Evolutionary conservation across 2,113 vertebrate species (phyloP).

Genomic region (rabbit (Oryctolagus cuniculus)): mOryCun1.1 NC_091453.1:4015001-4015500

Average conservation of each 20-base stretch:
- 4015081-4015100: conserved; percentile 52
- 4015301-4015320: conserved; percentile 25
- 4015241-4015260: neutral
- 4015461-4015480: conserved; percentile 3
- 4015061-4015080: conserved; percentile 47
- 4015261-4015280: conserved; percentile 54
- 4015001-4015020: neutral
- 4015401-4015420: neutral
- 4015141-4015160: conserved; percentile 37
- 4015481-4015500: neutral
- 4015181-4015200: conserved; percentile 49
- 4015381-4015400: neutral
- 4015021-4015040: neutral
- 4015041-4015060: conserved; percentile 30
- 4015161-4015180: neutral
- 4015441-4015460: neutral
- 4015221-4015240: neutral
- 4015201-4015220: conserved; percentile 39
- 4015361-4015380: neutral
- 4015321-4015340: neutral
- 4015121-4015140: conserved; percentile 11
- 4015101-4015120: neutral
- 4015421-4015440: conserved; percentile 34
- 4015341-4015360: neutral
- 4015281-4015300: neutral